Base-by-base conservation (phyloP, 2,888 invertebrate species). In the Keiferia lycopersicella region DNA sequence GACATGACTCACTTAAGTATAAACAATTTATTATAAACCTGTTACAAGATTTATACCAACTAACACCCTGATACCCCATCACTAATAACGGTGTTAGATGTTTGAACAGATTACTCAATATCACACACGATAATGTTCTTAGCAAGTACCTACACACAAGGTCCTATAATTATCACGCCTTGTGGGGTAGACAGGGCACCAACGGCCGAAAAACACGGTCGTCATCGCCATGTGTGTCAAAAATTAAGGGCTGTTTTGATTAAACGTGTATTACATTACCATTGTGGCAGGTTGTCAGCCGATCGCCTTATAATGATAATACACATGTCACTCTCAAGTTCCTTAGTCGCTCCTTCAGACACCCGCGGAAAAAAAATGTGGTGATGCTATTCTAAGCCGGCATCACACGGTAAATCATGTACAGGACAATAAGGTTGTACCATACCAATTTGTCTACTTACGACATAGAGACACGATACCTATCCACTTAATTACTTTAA, bases 391-490 rank as follows among this genome's bases (percentile, higher is more conserved):
- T n/a, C n/a, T n/a, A n/a, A n/a, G n/a, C n/a, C n/a, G n/a, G n/a
- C n/a, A n/a, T n/a, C n/a, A n/a, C n/a, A n/a, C n/a, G n/a, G n/a
- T 86, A 83, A 81, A 84, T 85, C 80, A 72, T 73, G 10, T 34
- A 34, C 34, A 34, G 71, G 73, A 73, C 76, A 76, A 76, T 69
- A 75, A 73, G 78, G 77, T 77, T 80, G 78, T 76, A 73, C 72
- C 71, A 76, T 75, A 69, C 68, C 68, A 74, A 73, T 73, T 61
- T 74, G 66, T 72, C 66, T 68, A 68, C 69, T 80, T 76, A 69
- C 76, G 45, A 73, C 72, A 77, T 65, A 65, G 68, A 69, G 8
- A 58, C 59, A 60, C 45, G 59, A 60, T 60, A 39, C 26, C 22
- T 41, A 60, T 60, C 41, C 20, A 20, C 1, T 45, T 60, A 60